These are phyloP conservation scores for Pangasianodon hypophthalmus DNA, from an alignment of 2,113 vertebrate genomes.

Conservation along the genomic window DNA sequence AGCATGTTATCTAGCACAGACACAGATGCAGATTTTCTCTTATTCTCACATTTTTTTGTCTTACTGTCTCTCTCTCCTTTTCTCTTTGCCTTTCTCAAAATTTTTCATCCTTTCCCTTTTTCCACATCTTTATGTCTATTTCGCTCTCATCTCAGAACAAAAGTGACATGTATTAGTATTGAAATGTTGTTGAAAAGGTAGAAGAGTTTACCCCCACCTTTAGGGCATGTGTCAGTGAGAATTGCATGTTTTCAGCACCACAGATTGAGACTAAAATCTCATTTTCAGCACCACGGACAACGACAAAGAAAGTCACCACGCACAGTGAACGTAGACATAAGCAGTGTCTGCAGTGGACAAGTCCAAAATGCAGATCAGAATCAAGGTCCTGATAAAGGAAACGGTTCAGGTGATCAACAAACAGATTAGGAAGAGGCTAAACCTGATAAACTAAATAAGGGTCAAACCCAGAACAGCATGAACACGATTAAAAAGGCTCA, in stretches of 20 bases:
- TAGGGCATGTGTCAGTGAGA: not conserved
- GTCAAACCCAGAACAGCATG: not conserved
- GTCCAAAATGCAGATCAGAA: not conserved
- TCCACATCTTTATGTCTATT: not conserved
- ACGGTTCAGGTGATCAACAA: not conserved
- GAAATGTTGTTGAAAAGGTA: not conserved
- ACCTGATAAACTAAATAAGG: not conserved
- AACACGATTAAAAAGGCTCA: not conserved
- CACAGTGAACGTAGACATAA: not conserved
- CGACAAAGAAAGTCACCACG: not conserved
- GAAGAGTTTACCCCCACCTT: not conserved
- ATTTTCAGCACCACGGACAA: slow-evolving; percentile 21
- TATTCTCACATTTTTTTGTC: not conserved
- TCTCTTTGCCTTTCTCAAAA: no score
- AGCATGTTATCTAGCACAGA: not conserved
- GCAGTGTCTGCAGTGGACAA: not conserved
- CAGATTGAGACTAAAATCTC: not conserved
- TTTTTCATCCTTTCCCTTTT: not conserved
- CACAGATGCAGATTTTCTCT: no score
- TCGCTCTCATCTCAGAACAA: not conserved
- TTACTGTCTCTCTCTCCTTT: not conserved
- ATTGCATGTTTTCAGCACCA: not conserved
- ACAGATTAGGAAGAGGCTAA: not conserved
- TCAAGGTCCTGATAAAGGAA: not conserved
- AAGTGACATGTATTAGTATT: not conserved